Percentiles rank a stretch among this genome's conserved stretches.
Conservation (phyloP, 2,888 invertebrate species). For the Caenorhabditis sp. region DNA sequence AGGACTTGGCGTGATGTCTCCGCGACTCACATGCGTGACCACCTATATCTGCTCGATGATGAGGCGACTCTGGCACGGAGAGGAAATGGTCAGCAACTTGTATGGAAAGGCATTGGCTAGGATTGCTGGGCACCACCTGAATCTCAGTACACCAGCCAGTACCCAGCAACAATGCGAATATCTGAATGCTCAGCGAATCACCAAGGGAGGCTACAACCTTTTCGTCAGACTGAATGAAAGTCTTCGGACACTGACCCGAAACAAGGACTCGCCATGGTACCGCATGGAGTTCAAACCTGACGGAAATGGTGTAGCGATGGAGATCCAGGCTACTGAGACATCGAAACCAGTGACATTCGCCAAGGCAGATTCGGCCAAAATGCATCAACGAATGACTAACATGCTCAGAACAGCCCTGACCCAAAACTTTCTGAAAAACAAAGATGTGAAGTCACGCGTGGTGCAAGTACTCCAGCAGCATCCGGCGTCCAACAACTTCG, state of each 20-base stretch:
- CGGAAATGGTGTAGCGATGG: neutral
- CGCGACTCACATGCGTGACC: neutral
- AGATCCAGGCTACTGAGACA: neutral
- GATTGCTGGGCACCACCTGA: neutral
- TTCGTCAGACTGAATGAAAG: neutral
- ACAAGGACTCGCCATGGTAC: neutral
- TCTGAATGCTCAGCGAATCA: neutral
- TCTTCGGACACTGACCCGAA: neutral
- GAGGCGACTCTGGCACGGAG: too few species aligned
- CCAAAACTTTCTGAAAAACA: neutral
- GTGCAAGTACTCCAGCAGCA: slow-evolving; percentile 3
- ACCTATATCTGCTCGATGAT: slow-evolving; percentile 1
- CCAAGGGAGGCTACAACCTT: neutral
- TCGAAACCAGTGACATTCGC: neutral
- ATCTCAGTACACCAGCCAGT: neutral
- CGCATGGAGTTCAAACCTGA: neutral
- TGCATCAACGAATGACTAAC: neutral
- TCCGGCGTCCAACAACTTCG: neutral
- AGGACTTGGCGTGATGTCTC: slow-evolving; percentile 22
- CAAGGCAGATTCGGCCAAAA: neutral
- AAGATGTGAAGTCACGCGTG: slow-evolving; percentile 1
- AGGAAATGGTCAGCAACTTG: neutral
- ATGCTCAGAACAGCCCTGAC: neutral
- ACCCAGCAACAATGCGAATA: neutral
- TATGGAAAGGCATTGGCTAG: neutral